Conservation (phyloP, 1,140 invertebrate genomes). For the Drosophila paulistorum region DNA sequence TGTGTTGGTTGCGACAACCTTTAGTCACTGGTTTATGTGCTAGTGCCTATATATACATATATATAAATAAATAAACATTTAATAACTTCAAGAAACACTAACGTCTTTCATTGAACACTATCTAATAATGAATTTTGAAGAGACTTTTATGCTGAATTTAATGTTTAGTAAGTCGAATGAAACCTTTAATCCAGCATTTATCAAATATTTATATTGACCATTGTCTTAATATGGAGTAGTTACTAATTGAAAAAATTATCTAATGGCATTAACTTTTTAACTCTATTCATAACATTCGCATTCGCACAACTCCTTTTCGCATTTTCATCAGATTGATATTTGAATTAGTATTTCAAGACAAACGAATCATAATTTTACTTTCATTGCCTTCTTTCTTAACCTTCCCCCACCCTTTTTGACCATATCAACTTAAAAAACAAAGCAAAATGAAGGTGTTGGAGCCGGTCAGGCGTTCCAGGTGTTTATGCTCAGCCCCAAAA, state of each 20-base stretch:
- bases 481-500: slow-evolving; percentile 83
- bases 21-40: too few species aligned
- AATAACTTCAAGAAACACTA: too few species aligned
- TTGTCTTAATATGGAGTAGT: background rate
- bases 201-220: too few species aligned
- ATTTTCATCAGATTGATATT: background rate
- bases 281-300: background rate
- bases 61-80: too few species aligned
- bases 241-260: too few species aligned
- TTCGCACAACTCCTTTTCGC: background rate
- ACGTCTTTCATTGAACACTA: too few species aligned
- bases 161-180: too few species aligned
- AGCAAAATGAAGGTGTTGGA: slow-evolving; percentile 86
- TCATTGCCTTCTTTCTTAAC: background rate
- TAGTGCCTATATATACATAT: too few species aligned
- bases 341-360: background rate
- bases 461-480: slow-evolving; percentile 90
- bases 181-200: too few species aligned
- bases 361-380: background rate
- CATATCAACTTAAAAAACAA: background rate
- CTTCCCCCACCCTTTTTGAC: background rate
- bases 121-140: too few species aligned
- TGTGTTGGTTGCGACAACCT: too few species aligned
- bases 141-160: too few species aligned
- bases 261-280: background rate